phyloP scores from a whole-genome alignment of 2,797 vertebrate species.

The Macropodus opercularis region DNA sequence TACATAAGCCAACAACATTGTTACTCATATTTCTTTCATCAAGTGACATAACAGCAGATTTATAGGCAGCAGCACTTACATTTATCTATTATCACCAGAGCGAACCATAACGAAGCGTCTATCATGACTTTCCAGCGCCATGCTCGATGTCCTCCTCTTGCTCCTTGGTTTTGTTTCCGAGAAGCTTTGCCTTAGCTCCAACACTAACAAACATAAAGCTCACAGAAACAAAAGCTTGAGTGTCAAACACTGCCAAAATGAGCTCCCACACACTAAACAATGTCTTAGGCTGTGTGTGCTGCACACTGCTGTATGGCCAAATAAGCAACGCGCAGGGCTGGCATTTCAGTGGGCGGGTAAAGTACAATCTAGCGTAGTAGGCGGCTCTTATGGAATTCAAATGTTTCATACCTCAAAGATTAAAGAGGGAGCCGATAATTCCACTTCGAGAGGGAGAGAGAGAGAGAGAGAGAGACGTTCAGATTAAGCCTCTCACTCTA shows the following conservation, averaged over 20 bases:
- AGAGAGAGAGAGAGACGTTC: slow-evolving; percentile 26
- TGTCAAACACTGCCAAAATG: slow-evolving; percentile 72
- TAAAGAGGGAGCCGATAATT: slow-evolving; percentile 59
- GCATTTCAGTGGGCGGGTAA: slow-evolving; percentile 65
- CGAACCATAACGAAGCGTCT: slow-evolving; percentile 35
- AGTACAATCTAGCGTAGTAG: slow-evolving; percentile 65
- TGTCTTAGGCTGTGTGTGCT: slow-evolving; percentile 62
- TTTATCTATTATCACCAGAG: slow-evolving; percentile 29
- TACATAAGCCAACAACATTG: slow-evolving; percentile 10
- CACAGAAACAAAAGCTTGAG: slow-evolving; percentile 66
- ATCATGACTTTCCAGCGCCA: slow-evolving; percentile 37
- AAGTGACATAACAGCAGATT: slow-evolving; percentile 23
- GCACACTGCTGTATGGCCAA: slow-evolving; percentile 58
- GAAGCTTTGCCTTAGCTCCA: slow-evolving; percentile 58
- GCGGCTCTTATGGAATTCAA: slow-evolving; percentile 72
- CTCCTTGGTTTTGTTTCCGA: slow-evolving; percentile 46
- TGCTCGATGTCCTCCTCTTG: slow-evolving; percentile 42
- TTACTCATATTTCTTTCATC: slow-evolving; percentile 17
- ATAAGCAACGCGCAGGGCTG: slow-evolving; percentile 47
- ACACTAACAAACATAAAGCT: slow-evolving; percentile 66
- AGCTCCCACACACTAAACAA: slow-evolving; percentile 77
- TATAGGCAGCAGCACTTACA: slow-evolving; percentile 16
- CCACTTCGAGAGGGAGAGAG: slow-evolving; percentile 44
- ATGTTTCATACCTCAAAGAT: slow-evolving; percentile 65
- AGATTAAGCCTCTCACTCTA: slow-evolving; percentile 43